Evolutionary conservation across 2,888 invertebrate genomes (phyloP).

Genomic region (Andrena trimmerana): DNA sequence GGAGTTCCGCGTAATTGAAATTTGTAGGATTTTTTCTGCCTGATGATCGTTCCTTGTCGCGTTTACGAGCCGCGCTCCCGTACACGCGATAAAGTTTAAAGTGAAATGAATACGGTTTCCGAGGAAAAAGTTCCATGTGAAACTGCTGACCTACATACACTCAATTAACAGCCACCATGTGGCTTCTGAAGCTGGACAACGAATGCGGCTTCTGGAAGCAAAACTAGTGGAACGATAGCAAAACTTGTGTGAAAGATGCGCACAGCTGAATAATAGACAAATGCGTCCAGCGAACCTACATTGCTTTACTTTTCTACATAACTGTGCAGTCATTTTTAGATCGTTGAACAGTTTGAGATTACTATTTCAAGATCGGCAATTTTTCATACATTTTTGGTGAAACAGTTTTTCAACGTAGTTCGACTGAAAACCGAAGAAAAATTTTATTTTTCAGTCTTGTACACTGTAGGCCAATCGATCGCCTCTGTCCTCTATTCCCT

Average conservation of each 20-base stretch:
- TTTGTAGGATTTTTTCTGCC: constrained; percentile 5
- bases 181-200: background rate
- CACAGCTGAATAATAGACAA: no score
- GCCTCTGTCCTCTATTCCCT: no score
- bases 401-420: no score
- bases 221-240: background rate
- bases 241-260: background rate
- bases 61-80: background rate
- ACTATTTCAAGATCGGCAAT: no score
- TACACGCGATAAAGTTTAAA: constrained; percentile 4
- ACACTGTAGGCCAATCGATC: no score
- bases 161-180: constrained; percentile 13
- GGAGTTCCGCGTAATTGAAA: constrained; percentile 10
- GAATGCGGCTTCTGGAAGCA: background rate
- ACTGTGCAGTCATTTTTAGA: no score
- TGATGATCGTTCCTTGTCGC: background rate
- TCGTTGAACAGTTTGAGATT: no score
- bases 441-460: no score
- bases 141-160: constrained; percentile 19
- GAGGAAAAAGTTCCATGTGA: background rate
- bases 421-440: no score
- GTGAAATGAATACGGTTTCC: constrained; percentile 12
- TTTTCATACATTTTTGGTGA: no score
- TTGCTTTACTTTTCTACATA: no score
- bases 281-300: no score